Percentiles rank a stretch among this genome's conserved stretches.
phyloP scores from a whole-genome alignment of 2,113 vertebrate species.

The Tupaia chinensis region DNA sequence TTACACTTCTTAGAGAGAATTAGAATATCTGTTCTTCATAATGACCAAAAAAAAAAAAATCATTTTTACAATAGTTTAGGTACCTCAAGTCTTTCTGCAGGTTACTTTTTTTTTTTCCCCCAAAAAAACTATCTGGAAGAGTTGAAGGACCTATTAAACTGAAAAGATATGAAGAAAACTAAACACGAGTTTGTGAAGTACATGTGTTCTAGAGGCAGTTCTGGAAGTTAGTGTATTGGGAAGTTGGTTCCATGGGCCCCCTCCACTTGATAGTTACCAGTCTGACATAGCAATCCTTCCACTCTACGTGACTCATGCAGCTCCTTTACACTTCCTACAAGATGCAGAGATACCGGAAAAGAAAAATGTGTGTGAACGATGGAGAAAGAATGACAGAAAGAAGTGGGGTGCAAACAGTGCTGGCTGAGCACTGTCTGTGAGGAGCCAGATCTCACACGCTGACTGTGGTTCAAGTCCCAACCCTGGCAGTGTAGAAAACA shows the following conservation, averaged over 20 bases:
- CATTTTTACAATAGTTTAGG: background rate
- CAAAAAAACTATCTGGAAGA: background rate
- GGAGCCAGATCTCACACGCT: no score
- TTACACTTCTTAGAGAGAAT: background rate
- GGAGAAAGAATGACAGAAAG: no score
- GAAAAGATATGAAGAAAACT: background rate
- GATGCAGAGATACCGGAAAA: background rate
- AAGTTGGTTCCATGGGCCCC: background rate
- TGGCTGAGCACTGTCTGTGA: no score
- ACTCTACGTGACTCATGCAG: background rate
- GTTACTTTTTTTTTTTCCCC: background rate
- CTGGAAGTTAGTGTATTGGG: fast-evolving
- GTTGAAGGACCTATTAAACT: background rate
- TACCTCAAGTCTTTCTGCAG: background rate
- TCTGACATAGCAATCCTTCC: background rate
- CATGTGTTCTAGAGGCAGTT: background rate
- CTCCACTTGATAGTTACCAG: background rate
- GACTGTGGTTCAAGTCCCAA: no score
- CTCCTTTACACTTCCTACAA: background rate
- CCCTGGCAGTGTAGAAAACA: no score
- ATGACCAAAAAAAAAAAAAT: background rate
- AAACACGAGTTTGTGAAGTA: background rate
- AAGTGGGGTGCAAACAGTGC: no score
- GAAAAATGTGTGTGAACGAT: background rate
- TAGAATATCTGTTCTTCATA: background rate